phyloP scores from a whole-genome alignment of 1,140 invertebrate genomes.

The Rhyzopertha dominica region DNA sequence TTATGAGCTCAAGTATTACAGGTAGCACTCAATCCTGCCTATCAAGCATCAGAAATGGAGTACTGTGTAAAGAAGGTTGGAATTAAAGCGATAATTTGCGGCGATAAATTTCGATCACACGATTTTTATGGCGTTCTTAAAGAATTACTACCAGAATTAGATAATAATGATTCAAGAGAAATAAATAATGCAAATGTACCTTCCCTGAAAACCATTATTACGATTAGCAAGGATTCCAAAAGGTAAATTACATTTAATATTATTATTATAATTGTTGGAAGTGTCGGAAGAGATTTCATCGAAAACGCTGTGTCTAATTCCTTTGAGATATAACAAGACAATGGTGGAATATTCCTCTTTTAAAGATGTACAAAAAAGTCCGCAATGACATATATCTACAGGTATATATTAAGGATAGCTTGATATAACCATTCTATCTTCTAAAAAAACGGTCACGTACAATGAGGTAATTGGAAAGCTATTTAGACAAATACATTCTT shows the following conservation, averaged over 20 bases:
- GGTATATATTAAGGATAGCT: no score
- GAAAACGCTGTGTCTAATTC: no score
- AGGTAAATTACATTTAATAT: slow-evolving; percentile 24
- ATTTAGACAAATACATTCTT: no score
- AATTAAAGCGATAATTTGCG: slow-evolving; percentile 66
- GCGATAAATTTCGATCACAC: slow-evolving; percentile 60
- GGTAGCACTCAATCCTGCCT: slow-evolving; percentile 83
- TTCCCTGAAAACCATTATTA: slow-evolving; percentile 30
- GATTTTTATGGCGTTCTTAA: slow-evolving; percentile 69
- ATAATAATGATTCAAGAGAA: slow-evolving; percentile 40
- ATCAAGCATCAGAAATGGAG: slow-evolving; percentile 68
- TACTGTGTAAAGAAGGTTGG: slow-evolving; percentile 76
- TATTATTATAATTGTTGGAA: no score
- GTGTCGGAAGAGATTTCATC: no score
- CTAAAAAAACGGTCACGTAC: no score
- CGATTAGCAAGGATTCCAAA: slow-evolving; percentile 23
- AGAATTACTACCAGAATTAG: slow-evolving; percentile 50
- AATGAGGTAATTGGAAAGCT: no score
- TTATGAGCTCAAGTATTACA: slow-evolving; percentile 38
- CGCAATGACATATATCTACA: no score
- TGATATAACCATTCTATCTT: no score
- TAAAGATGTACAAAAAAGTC: no score
- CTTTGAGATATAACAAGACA: no score
- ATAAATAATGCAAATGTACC: slow-evolving; percentile 39
- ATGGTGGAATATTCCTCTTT: no score